These are phyloP conservation scores for Hypselothyrea guttata DNA, from an alignment of 2,888 invertebrate species.

Conservation along the genomic window DNA sequence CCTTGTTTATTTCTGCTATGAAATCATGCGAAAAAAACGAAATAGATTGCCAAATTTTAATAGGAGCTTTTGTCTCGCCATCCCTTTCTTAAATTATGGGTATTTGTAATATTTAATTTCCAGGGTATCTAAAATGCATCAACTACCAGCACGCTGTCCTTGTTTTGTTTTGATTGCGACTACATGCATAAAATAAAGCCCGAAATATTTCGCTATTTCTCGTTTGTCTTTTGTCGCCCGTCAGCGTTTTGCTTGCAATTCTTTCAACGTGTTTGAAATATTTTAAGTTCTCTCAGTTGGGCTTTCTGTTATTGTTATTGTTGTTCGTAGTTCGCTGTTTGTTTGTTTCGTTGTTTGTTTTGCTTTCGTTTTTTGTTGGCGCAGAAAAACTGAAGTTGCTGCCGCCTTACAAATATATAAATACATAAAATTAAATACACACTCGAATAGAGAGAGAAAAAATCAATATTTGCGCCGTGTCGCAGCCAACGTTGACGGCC, in stretches of 20 bases:
- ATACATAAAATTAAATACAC: conserved; percentile 42
- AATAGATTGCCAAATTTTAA: too few relatives aligned
- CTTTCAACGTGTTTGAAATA: conserved; percentile 70
- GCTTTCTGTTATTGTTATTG: conserved; percentile 14
- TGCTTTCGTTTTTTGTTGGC: conserved; percentile 44
- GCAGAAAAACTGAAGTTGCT: conserved; percentile 57
- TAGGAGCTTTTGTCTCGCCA: too few relatives aligned
- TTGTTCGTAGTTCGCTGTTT: conserved; percentile 27
- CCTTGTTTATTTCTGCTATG: too few relatives aligned
- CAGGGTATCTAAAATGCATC: conserved; percentile 7
- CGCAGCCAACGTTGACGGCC: conserved; percentile 36
- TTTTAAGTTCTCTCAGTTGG: conserved; percentile 42
- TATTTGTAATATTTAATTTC: too few relatives aligned
- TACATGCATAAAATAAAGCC: conserved; percentile 47
- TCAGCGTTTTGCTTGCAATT: conserved; percentile 57
- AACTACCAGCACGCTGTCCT: neutral
- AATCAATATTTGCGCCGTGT: conserved; percentile 71
- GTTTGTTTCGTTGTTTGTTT: conserved; percentile 37
- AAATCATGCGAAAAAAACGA: too few relatives aligned
- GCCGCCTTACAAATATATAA: conserved; percentile 52
- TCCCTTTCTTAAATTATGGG: too few relatives aligned
- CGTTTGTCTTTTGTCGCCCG: conserved; percentile 25
- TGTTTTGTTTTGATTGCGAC: conserved; percentile 15
- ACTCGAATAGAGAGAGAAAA: conserved; percentile 33
- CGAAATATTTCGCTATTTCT: conserved; percentile 45